phyloP scores from a whole-genome alignment of 1,140 invertebrate species.

The Bombus sibiricus region DNA sequence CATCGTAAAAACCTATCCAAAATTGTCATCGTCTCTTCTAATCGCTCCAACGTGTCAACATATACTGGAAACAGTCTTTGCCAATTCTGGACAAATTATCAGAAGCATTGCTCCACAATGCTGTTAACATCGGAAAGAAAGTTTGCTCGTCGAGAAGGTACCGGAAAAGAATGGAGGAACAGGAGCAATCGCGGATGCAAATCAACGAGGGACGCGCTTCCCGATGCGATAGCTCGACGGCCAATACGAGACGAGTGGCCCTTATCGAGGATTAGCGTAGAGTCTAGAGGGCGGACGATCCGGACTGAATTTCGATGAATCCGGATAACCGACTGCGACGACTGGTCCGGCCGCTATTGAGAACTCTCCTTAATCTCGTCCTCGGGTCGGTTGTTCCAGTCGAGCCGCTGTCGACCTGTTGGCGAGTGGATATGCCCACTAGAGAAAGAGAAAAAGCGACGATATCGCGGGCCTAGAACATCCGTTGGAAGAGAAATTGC shows the following conservation, averaged over 20 bases:
- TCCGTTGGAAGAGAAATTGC: slow-evolving; percentile 5
- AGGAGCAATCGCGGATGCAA: slow-evolving; percentile 48
- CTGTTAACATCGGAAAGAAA: too few relatives aligned
- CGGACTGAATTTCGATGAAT: slow-evolving; percentile 69
- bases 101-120: too few relatives aligned
- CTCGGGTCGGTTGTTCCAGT: slow-evolving; percentile 54
- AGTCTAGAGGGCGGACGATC: slow-evolving; percentile 50
- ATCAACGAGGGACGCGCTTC: slow-evolving; percentile 40
- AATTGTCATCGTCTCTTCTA: too few relatives aligned
- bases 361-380: slow-evolving; percentile 71
- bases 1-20: too few relatives aligned
- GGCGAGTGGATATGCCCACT: slow-evolving; percentile 7
- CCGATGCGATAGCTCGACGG: slow-evolving; percentile 13
- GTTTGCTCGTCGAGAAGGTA: not conserved
- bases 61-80: too few relatives aligned
- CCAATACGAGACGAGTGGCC: slow-evolving; percentile 43
- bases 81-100: too few relatives aligned
- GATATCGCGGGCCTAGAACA: not conserved
- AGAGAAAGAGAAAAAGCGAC: slow-evolving; percentile 20
- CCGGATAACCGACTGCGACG: slow-evolving; percentile 63
- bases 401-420: slow-evolving; percentile 54
- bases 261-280: slow-evolving; percentile 65
- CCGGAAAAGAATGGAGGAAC: not conserved
- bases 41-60: too few relatives aligned
- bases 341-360: slow-evolving; percentile 56